A percentile compares a stretch with the other conserved stretches of the same genome.
phyloP scores from a whole-genome alignment of 2,797 vertebrate species.

The Adelosebastes latens region DNA sequence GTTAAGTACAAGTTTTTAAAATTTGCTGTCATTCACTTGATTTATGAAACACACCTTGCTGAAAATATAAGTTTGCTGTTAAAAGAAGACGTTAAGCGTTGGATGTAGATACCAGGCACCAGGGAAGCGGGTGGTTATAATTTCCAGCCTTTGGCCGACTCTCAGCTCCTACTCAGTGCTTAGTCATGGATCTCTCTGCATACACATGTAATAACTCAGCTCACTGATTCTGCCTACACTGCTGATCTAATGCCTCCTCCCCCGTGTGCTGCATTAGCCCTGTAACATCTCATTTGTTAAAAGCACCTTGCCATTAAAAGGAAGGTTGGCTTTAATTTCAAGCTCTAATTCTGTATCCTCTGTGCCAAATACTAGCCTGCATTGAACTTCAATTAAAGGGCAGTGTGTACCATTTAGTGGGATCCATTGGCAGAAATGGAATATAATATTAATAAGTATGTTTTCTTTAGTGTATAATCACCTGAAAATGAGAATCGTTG shows the following conservation, averaged over 20 bases:
- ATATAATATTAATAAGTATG: background rate
- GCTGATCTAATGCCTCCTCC: constrained; percentile 31
- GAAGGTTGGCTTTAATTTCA: constrained; percentile 1
- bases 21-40: background rate
- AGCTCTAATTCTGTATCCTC: background rate
- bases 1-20: background rate
- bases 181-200: constrained; percentile 64
- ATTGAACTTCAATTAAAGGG: background rate
- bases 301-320: constrained; percentile 17
- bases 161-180: constrained; percentile 53
- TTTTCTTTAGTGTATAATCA: background rate
- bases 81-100: background rate
- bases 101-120: background rate
- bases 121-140: constrained; percentile 7
- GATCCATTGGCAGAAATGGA: background rate
- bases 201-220: constrained; percentile 56
- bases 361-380: background rate
- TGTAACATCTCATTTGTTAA: constrained; percentile 50
- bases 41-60: background rate
- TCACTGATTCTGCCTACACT: constrained; percentile 36
- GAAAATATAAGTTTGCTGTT: background rate
- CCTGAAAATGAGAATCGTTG: background rate
- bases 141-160: constrained; percentile 43
- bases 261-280: constrained; percentile 20
- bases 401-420: background rate